Conservation (phyloP, 2,113 vertebrate species). For the Chamaea fasciata region DNA sequence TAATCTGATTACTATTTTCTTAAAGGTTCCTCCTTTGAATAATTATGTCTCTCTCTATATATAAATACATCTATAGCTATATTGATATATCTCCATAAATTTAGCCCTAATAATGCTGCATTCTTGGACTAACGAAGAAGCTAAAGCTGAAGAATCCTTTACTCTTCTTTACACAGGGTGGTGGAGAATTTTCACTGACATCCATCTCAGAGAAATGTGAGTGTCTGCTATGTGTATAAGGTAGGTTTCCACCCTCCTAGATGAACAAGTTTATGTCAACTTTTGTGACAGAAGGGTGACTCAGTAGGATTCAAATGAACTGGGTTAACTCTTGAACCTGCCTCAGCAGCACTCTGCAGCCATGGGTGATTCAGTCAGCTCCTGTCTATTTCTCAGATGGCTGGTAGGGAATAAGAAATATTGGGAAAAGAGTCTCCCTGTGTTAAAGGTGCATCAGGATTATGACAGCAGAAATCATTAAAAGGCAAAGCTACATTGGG, state of each 20-base stretch:
- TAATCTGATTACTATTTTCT: background rate
- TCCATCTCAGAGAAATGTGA: background rate
- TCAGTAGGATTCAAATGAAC: background rate
- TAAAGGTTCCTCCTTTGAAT: background rate
- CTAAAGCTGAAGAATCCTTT: background rate
- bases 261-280: background rate
- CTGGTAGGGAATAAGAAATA: background rate
- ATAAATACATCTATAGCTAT: background rate
- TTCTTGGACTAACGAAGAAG: background rate
- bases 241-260: background rate
- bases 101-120: background rate
- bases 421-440: background rate
- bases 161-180: background rate
- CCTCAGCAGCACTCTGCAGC: background rate
- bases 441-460: background rate
- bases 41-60: fast-evolving
- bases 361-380: background rate
- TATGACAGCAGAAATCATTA: background rate
- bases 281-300: background rate
- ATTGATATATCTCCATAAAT: background rate
- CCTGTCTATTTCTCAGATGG: background rate
- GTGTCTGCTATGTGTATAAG: background rate
- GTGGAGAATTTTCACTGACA: background rate
- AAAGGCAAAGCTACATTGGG: background rate
- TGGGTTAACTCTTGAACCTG: background rate